phyloP scores from a whole-genome alignment of 2,888 invertebrate genomes.

The Phanerotoma sp. region DNA sequence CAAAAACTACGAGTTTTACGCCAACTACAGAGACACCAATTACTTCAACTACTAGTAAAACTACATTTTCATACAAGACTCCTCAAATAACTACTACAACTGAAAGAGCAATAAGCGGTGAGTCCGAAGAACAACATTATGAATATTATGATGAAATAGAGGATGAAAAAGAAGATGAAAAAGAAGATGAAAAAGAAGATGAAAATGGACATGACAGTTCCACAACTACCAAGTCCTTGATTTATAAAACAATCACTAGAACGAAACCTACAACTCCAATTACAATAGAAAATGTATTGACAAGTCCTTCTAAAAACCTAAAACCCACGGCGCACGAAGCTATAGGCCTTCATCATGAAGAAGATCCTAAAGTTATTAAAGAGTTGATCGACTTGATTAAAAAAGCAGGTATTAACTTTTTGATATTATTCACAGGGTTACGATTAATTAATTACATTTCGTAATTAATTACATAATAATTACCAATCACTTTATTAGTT shows the following conservation, averaged over 20 bases:
- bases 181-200: conserved; percentile 57
- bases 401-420: conserved; percentile 75
- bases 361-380: conserved; percentile 77
- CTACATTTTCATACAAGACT: conserved; percentile 56
- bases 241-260: conserved; percentile 52
- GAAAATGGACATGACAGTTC: no score
- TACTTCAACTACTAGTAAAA: conserved; percentile 58
- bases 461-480: no score
- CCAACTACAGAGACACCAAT: conserved; percentile 58
- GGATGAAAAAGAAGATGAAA: conserved; percentile 60
- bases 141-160: conserved; percentile 60
- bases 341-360: conserved; percentile 60
- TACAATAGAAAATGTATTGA: conserved; percentile 44
- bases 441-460: background rate
- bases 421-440: no score
- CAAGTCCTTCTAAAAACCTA: conserved; percentile 26
- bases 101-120: conserved; percentile 55
- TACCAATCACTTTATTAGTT: no score
- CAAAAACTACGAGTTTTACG: conserved; percentile 59
- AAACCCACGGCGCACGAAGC: conserved; percentile 31
- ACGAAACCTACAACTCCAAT: conserved; percentile 47
- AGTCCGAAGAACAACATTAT: conserved; percentile 55
- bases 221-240: conserved; percentile 45
- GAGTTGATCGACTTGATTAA: conserved; percentile 81
- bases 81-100: conserved; percentile 60